These are phyloP conservation scores for Sminthurides bifidus DNA, from an alignment of 1,140 invertebrate species.

Conservation along the genomic window DNA sequence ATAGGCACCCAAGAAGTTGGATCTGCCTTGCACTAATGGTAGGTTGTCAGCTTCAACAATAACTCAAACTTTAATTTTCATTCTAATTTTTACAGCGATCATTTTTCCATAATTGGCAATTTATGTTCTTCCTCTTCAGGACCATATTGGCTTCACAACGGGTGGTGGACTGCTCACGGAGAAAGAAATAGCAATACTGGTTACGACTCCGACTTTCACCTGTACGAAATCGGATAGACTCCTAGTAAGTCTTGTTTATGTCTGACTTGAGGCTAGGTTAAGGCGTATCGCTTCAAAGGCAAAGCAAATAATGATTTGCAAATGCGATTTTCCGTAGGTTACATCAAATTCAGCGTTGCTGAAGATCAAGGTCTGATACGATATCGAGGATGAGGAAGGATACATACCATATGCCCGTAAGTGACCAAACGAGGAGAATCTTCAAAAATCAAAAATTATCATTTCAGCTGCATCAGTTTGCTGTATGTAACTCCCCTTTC, in stretches of 20 bases:
- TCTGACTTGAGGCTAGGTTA: not conserved
- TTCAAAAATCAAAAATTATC: not conserved
- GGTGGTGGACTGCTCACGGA: conserved; percentile 42
- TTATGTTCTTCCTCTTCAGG: conserved; percentile 43
- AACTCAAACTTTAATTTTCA: not conserved
- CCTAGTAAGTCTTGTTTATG: conserved; percentile 20
- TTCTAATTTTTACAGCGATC: no score
- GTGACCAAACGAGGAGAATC: conserved; percentile 33
- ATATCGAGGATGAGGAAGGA: conserved; percentile 85
- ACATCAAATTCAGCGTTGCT: conserved; percentile 23
- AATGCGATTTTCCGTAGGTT: conserved; percentile 24
- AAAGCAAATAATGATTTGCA: no score
- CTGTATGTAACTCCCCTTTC: not conserved
- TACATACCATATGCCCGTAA: conserved; percentile 88
- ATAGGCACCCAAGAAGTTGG: conserved; percentile 46
- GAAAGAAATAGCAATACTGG: conserved; percentile 37
- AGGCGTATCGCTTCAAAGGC: no score
- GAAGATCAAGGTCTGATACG: conserved; percentile 56
- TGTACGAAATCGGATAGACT: conserved; percentile 36
- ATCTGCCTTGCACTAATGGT: conserved; percentile 47
- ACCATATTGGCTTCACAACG: conserved; percentile 43
- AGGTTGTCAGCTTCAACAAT: no score
- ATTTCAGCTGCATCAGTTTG: conserved; percentile 3
- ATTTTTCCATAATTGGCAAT: not conserved
- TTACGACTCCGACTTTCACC: conserved; percentile 38